A percentile compares a stretch with the other conserved stretches of the same genome.
These are phyloP conservation scores for Pollenia griseotomentosa DNA, from an alignment of 2,888 invertebrate species.

Conservation along the genomic window DNA sequence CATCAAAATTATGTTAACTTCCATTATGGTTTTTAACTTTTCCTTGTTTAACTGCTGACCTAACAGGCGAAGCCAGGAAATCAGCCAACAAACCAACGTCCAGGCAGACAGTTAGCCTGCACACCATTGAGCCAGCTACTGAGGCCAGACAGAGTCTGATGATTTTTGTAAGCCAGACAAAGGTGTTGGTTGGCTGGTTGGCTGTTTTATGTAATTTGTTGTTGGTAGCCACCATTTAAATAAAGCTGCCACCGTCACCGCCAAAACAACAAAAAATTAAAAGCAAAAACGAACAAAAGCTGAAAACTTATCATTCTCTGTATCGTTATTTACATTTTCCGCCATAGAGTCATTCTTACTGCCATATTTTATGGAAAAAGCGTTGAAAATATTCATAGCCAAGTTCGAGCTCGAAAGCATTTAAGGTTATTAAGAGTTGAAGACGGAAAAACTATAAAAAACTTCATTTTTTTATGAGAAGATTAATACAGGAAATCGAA, in stretches of 20 bases:
- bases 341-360: slow-evolving; percentile 29
- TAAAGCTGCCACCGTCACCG: slow-evolving; percentile 55
- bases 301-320: slow-evolving; percentile 44
- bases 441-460: neutral
- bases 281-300: slow-evolving; percentile 25
- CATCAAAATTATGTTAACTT: slow-evolving; percentile 71
- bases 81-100: slow-evolving; percentile 30
- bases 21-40: slow-evolving; percentile 71
- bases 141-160: slow-evolving; percentile 40
- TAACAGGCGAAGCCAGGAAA: slow-evolving; percentile 60
- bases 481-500: no score
- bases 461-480: neutral
- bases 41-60: slow-evolving; percentile 75
- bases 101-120: slow-evolving; percentile 3
- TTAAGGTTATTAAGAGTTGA: neutral
- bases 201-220: slow-evolving; percentile 74
- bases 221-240: slow-evolving; percentile 72
- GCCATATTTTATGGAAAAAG: slow-evolving; percentile 31
- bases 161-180: slow-evolving; percentile 66
- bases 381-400: slow-evolving; percentile 8
- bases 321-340: slow-evolving; percentile 64
- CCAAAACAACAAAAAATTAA: slow-evolving; percentile 21
- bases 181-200: slow-evolving; percentile 56
- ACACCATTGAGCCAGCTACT: slow-evolving; percentile 40
- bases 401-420: neutral